Base-by-base conservation (phyloP, 2,888 invertebrate genomes). In the Meteorus colon region DNA sequence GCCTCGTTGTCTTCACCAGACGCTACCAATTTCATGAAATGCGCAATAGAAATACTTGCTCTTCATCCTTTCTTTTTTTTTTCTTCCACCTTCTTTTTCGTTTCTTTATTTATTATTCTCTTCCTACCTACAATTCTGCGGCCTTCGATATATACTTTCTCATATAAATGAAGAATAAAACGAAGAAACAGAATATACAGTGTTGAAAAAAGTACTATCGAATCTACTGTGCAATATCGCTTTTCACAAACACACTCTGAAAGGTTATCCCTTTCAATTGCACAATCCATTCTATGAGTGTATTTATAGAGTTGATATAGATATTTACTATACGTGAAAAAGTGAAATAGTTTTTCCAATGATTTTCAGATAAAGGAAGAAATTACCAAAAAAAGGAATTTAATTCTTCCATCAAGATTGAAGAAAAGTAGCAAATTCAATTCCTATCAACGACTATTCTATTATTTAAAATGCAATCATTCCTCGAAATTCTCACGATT, bases 11-110 rank as follows among this genome's bases (percentile, higher is more conserved):
- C 51, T 51, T 65, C 68, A 16, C 48, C 69, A 27, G 55, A 67
- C 51, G 69, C 67, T 65, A 74, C 45, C 74, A 75, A 73, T 79
- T 77, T 65, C 73, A 10, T 72, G 65, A 74, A 65, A 70, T 51
- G 41, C 37, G 62, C 62, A 12, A 60, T 71, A 78, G 55, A 75
- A 69, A 59, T 37, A 59, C 73, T 45, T 48, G 27, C 71, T 34
- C 60, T 73, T 34, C 51, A 19, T 59, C 37, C 66, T 29, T 34
- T 48, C 70, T 41, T 75, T 68, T 63, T 34, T 69, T 73, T 72
- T 75, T 34, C 59, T 59, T 14, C 59, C 72, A 34, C 27, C 29
- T 19, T 51, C 14, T 24, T 68, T 73, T 41, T 41, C 8, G 41
- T 41, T 41, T 41, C 41, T 41, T 69, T 55, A 29, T 31, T 62